Evolutionary conservation across 2,113 vertebrate species (phyloP), one percentile per base, ranked within the genome.

Genomic region (Bagarius yarrelli): DNA sequence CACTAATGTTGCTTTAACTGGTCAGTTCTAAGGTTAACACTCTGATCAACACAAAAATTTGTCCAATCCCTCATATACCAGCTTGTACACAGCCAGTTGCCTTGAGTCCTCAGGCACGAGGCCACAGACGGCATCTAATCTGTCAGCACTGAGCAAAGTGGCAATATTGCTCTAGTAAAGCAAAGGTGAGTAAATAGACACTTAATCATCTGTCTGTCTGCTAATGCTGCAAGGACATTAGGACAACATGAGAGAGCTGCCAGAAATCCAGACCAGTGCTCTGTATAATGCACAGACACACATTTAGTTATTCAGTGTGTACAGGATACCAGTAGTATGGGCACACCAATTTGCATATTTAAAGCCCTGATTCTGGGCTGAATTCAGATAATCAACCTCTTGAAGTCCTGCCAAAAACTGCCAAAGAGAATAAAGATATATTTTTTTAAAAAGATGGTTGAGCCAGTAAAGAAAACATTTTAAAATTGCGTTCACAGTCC

Each of bases 1-100:
- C 87, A 84, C 88, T 73, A 82, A 84, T 86, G 85, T 82, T 84
- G 86, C 84, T 85, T 52, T 81, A 83, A 85, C 76, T 76, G 76
- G 83, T 86, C 63, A 32, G 81, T 85, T 75, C 81, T 80, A 66
- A 80, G 78, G 87, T 90, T 91, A 91, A 91, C 81, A 89, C 87
- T 82, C 90, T 90, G 91, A 92, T 92, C 92, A 90, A 83, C 15
- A 18, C 80, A 80, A 77, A 83, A 89, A 92, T 90, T 88, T 89
- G 86, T 80, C 86, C 88, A 89, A 91, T 93, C 89, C 83, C 83
- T 92, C 91, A 93, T 89, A 90, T 71, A 47, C 83, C 32, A 59
- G 72, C 66, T 75, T 83, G 83, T 78, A 79, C 83, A 83, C 85
- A 90, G 88, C 87, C 87, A 85, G 84, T 89, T 80, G 88, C 87